phyloP scores from a whole-genome alignment of 2,797 vertebrate genomes.

The Apogon talboti region DNA sequence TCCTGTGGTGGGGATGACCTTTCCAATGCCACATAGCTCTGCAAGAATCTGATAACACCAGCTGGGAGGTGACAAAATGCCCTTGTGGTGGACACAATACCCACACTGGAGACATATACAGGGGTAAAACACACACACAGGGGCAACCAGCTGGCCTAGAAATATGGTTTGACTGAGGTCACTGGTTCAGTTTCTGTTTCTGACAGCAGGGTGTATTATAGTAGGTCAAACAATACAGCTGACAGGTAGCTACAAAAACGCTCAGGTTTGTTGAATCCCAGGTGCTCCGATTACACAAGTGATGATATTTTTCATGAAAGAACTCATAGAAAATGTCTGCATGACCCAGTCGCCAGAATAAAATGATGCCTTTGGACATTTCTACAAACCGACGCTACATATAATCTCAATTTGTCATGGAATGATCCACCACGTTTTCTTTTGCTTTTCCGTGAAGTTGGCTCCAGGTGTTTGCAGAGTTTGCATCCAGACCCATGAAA shows the following conservation, averaged over 20 bases:
- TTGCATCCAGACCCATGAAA: too few species aligned
- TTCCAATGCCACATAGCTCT: slow-evolving; percentile 63
- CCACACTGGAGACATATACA: slow-evolving; percentile 45
- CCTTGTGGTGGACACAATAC: slow-evolving; percentile 61
- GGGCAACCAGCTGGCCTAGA: slow-evolving; percentile 59
- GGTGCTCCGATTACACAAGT: not conserved
- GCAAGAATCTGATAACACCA: slow-evolving; percentile 74
- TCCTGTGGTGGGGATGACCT: slow-evolving; percentile 82
- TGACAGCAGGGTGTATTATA: slow-evolving; percentile 42
- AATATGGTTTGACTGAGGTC: slow-evolving; percentile 57
- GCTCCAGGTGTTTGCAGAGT: too few species aligned
- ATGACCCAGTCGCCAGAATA: too few species aligned
- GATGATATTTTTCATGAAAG: not conserved
- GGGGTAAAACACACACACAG: slow-evolving; percentile 47
- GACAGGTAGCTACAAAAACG: slow-evolving; percentile 22
- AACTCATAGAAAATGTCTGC: too few species aligned
- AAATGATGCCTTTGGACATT: too few species aligned
- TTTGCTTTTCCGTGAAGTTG: too few species aligned
- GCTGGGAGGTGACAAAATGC: slow-evolving; percentile 73
- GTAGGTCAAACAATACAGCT: slow-evolving; percentile 42
- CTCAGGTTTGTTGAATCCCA: not conserved
- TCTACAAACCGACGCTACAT: too few species aligned
- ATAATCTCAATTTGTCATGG: too few species aligned
- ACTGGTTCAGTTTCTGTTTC: slow-evolving; percentile 44
- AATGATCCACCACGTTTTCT: too few species aligned